Base-by-base conservation (phyloP, 2,797 vertebrate species). In the Melanotaenia boesemani region DNA sequence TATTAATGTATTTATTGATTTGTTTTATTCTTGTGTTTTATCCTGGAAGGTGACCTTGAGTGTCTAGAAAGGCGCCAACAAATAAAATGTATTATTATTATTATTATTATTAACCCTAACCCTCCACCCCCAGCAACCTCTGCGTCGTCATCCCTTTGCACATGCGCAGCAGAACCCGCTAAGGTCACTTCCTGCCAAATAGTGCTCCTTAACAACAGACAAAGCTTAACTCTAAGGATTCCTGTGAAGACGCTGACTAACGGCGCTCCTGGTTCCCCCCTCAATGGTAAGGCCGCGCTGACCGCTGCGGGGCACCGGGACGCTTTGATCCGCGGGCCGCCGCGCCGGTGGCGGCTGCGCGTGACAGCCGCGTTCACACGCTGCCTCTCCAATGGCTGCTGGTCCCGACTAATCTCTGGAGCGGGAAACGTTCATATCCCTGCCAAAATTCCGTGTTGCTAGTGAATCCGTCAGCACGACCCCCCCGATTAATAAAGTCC, bases 161-260 rank as follows among this genome's bases (percentile, higher is more conserved):
- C n/a, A n/a, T n/a, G n/a, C n/a, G n/a, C n/a, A n/a, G n/a, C n/a
- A n/a, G 36, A 9, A 9, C 16, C 37, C 26, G 36, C 48, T 10
- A 13, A 24, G 39, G 22, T 39, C 34, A 86, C 92, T 94, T 95
- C 95, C 94, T 95, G 95, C 94, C 36, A 93, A 92, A 95, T 93
- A 93, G 90, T 94, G 92, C 63, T 92, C 93, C 93, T 80, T 94
- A 90, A 95, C 94, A 93, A 94, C 94, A 93, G 89, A 93, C 89
- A 93, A 92, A 92, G 94, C 92, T 91, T 88, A 76, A 72, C 65
- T 69, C n/a, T 6, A 91, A 82, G 88, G 87, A 85, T 84, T 81
- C 55, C 66, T 24, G 60, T 28, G 61, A 76, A 87, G 56, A 73
- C 79, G 70, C 76, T 83, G 79, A 82, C 67, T 68, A 44, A 81